Conservation (phyloP, 2,797 vertebrate species). For the Lithobates pipiens region DNA sequence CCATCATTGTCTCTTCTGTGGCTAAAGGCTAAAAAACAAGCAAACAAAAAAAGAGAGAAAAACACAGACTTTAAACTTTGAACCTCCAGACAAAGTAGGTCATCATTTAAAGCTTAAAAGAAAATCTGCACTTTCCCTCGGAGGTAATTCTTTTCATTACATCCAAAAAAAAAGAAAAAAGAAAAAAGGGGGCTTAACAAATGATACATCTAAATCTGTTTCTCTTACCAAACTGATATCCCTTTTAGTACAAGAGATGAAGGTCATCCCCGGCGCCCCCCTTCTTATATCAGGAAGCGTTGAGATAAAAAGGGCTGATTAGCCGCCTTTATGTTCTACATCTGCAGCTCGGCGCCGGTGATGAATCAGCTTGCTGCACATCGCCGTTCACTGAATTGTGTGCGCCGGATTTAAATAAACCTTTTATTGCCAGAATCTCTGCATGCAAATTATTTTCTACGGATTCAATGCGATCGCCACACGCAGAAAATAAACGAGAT, state of each 20-base stretch:
- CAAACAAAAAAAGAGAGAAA: too few relatives aligned
- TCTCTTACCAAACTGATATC: neutral
- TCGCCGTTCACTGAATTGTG: slow-evolving; percentile 41
- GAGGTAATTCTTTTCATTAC: neutral
- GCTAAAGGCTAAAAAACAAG: too few relatives aligned
- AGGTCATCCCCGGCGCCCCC: slow-evolving; percentile 4
- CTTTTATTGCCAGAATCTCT: slow-evolving; percentile 36
- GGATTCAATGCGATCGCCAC: slow-evolving; percentile 10
- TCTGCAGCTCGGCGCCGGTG: slow-evolving; percentile 20
- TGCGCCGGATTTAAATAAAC: slow-evolving; percentile 28
- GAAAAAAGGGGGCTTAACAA: neutral
- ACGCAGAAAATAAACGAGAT: neutral
- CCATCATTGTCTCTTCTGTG: too few relatives aligned
- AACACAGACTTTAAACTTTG: too few relatives aligned
- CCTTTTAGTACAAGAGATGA: neutral
- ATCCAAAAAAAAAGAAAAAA: neutral
- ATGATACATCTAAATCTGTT: neutral
- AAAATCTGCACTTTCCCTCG: neutral
- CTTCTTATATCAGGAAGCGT: neutral
- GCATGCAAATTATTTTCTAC: slow-evolving; percentile 16
- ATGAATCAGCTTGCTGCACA: slow-evolving; percentile 44
- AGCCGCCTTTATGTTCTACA: slow-evolving; percentile 37
- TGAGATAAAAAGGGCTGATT: slow-evolving; percentile 36
- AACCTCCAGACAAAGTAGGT: too few relatives aligned
- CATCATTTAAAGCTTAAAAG: too few relatives aligned